Conservation (phyloP, 1,140 invertebrate genomes). For the Notospermus geniculatus region DNA sequence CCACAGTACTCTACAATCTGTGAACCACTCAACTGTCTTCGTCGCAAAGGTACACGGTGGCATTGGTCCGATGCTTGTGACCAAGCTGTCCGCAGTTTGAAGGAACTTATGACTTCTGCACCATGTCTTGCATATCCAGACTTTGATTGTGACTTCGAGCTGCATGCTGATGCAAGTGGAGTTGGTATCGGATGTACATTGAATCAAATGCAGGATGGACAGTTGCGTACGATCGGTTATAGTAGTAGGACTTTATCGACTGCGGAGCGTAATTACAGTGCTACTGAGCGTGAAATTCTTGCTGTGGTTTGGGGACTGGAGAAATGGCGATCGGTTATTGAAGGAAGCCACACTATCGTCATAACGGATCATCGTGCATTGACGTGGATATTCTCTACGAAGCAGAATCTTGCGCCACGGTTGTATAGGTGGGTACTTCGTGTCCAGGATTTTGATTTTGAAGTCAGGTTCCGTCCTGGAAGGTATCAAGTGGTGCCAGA, state of each 20-base stretch:
- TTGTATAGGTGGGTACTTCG: slow-evolving; percentile 1
- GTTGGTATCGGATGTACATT: neutral
- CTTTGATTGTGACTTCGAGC: neutral
- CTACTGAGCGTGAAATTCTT: slow-evolving; percentile 4
- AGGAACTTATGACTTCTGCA: neutral
- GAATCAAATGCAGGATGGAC: slow-evolving; percentile 3
- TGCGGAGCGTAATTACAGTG: slow-evolving; percentile 6
- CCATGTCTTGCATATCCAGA: neutral
- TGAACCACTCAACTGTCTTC: neutral
- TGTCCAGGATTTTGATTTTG: slow-evolving; percentile 9
- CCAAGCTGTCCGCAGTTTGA: neutral
- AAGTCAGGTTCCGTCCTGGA: neutral
- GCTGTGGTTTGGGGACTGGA: neutral
- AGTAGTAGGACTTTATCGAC: neutral
- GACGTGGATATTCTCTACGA: neutral
- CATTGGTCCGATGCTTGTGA: neutral
- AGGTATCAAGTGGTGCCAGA: neutral
- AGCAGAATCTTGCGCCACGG: neutral
- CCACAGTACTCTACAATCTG: neutral
- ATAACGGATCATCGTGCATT: slow-evolving; percentile 5
- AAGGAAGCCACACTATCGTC: neutral
- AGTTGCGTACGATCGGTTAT: neutral
- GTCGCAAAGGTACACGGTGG: neutral
- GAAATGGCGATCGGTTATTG: slow-evolving; percentile 5
- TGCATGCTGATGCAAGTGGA: slow-evolving; percentile 9